These are phyloP conservation scores for Microcebus lehilahytsara DNA, from an alignment of 2,113 vertebrate genomes.

Conservation along the genomic window DNA sequence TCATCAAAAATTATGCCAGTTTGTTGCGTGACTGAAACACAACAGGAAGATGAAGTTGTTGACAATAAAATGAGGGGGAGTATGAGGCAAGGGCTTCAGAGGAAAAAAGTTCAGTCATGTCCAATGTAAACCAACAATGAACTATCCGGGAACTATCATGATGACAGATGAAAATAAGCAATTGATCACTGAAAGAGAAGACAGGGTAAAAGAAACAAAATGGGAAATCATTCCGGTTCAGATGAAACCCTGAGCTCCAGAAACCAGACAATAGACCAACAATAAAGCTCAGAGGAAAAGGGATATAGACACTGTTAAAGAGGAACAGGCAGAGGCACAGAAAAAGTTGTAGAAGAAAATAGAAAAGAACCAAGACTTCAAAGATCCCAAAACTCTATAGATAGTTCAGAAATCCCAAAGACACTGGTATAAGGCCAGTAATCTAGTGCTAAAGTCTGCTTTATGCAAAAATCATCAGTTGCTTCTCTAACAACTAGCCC, in stretches of 20 bases:
- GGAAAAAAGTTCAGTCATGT: background rate
- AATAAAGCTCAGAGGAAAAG: background rate
- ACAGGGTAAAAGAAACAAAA: background rate
- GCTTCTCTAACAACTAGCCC: background rate
- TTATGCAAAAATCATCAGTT: background rate
- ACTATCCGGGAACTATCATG: background rate
- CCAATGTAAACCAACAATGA: background rate
- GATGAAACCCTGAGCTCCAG: background rate
- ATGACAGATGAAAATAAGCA: background rate
- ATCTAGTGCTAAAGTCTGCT: background rate
- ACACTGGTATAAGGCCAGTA: background rate
- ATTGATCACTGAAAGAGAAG: background rate
- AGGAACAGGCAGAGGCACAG: background rate
- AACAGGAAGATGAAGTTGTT: background rate
- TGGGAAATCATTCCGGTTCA: background rate
- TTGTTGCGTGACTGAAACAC: background rate
- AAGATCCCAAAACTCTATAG: background rate
- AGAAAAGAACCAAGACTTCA: background rate
- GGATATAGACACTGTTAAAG: background rate
- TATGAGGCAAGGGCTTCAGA: background rate
- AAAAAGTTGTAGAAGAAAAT: background rate
- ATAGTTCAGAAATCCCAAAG: background rate
- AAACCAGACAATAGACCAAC: background rate
- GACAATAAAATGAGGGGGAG: background rate
- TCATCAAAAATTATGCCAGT: background rate